A percentile compares a stretch with the other conserved stretches of the same genome.
These are phyloP conservation scores for Sporophila hypoxantha DNA, from an alignment of 2,113 vertebrate species.

Conservation along the genomic window DNA sequence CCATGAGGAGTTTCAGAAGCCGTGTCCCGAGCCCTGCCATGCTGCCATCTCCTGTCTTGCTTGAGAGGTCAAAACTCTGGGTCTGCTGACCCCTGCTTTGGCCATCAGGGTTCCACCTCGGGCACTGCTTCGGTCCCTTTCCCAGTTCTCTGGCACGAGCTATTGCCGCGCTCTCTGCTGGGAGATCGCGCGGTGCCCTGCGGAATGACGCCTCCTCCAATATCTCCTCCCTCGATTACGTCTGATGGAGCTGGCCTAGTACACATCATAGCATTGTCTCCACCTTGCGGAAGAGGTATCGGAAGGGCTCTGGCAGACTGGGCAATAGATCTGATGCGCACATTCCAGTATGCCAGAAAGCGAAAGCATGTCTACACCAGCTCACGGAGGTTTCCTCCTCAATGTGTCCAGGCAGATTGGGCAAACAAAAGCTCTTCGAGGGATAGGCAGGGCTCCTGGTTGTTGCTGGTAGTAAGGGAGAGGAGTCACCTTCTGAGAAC, in stretches of 20 bases:
- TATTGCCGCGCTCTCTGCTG: neutral
- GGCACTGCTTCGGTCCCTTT: neutral
- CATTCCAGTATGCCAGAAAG: neutral
- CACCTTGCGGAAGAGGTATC: neutral
- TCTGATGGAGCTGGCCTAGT: neutral
- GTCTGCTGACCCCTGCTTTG: neutral
- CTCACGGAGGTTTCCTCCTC: neutral
- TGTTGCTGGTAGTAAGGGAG: neutral
- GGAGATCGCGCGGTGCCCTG: neutral
- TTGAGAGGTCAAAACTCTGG: neutral
- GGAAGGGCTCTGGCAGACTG: neutral
- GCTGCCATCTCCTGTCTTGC: neutral
- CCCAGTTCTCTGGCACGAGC: neutral
- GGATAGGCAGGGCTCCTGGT: neutral
- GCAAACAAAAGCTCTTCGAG: neutral
- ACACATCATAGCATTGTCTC: neutral
- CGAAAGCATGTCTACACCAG: neutral
- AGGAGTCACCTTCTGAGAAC: neutral
- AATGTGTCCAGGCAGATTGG: neutral
- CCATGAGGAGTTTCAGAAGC: neutral
- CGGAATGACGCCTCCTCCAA: neutral
- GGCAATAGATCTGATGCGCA: neutral
- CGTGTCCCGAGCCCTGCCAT: neutral
- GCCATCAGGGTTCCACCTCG: fast-evolving
- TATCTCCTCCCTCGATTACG: neutral